These are phyloP conservation scores for Equus przewalskii DNA, from an alignment of 2,113 vertebrate genomes.

Conservation along the genomic window DNA sequence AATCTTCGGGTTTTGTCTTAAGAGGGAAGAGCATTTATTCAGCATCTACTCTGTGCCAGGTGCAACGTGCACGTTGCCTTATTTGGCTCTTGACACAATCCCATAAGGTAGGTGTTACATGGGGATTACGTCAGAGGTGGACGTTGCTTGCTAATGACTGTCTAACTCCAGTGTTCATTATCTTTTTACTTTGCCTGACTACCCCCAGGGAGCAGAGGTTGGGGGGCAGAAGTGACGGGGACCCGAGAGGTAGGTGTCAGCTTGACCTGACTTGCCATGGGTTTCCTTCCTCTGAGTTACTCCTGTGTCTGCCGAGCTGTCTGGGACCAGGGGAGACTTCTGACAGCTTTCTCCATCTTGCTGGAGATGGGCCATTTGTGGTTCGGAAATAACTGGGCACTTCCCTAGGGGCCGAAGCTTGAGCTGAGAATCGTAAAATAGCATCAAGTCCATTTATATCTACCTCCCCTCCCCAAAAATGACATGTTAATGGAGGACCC, in stretches of 20 bases:
- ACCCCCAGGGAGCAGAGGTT: neutral
- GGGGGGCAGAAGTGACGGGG: neutral
- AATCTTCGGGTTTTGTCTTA: neutral
- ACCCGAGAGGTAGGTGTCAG: neutral
- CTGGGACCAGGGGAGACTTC: neutral
- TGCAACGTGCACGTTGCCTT: rapidly evolving
- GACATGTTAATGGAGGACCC: slow-evolving; percentile 67
- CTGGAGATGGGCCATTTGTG: neutral
- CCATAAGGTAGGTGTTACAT: neutral
- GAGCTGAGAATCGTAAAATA: neutral
- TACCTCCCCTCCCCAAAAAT: slow-evolving; percentile 58
- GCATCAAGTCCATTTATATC: neutral
- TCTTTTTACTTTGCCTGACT: neutral
- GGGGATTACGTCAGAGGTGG: neutral
- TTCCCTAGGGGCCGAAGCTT: neutral
- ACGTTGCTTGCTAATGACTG: neutral
- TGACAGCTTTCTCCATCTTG: neutral
- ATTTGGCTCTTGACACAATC: neutral
- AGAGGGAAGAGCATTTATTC: neutral
- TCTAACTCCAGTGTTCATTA: neutral
- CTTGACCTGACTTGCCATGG: neutral
- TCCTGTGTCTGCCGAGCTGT: neutral
- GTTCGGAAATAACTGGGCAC: neutral
- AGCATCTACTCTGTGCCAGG: neutral
- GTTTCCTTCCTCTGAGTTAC: neutral